Base-by-base conservation (phyloP, 2,888 invertebrate genomes). In the Brenthis hecate region DNA sequence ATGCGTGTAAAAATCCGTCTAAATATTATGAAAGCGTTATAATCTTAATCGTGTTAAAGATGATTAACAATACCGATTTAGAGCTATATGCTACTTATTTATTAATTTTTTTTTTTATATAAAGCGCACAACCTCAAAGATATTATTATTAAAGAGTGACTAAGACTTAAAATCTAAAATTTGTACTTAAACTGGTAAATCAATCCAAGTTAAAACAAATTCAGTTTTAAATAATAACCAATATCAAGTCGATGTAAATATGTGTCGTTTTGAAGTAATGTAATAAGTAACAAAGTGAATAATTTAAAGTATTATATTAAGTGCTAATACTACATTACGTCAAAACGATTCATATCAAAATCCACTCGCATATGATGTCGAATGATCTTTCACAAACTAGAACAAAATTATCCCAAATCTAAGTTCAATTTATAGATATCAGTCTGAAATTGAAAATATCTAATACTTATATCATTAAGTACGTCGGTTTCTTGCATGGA, bases 401-500 rank as follows among this genome's bases (percentile, higher is more conserved):
- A 36, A 36, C 14, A 47, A 36, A 19, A 23, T 19, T 54, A 28
- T 36, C 47, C 13, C 23, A 50, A 36, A 50, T 67, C 36, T 61
- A 62, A 61, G 50, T 61, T 48, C 61, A 67, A 50, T 14, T 67
- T 67, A 61, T 56, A 61, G 66, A 67, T 43, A 51, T 50, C 23
- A 66, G 56, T 47, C 36, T 36, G 32, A 58, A 54, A 56, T 65
- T 19, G 14, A 32, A 60, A 54, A 36, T n/a, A 36, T 43, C 2
- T 43, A 36, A 19, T 16, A 60, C 43, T 19, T 48, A 53, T 48
- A 36, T 11, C 14, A 19, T 61, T 61, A 66, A 50, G 62, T 54
- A 62, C 62, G 62, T 54, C 36, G 28, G 36, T 62, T 14, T 11
- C 36, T 56, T 14, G 65, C 47, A 53, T 87, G 76, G 66, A 84